A percentile compares a stretch with the other conserved stretches of the same genome.
Conservation (phyloP, 2,888 invertebrate genomes). For the Lycia hirtaria region DNA sequence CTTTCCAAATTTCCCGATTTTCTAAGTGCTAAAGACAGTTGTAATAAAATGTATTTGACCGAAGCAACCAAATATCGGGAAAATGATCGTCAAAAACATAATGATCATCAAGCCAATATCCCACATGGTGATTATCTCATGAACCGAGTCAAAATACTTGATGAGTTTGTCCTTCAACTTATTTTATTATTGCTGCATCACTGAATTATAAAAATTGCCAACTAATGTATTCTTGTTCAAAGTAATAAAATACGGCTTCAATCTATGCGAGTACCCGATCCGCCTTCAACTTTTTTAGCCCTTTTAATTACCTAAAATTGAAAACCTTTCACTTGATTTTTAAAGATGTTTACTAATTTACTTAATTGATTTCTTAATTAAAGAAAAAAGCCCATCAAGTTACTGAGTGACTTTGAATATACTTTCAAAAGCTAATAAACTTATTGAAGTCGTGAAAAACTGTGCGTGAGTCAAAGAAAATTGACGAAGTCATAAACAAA, state of each 20-base stretch:
- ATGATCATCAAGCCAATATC: too few species aligned
- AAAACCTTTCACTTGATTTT: constrained; percentile 5
- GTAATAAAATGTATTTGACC: too few species aligned
- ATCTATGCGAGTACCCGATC: not conserved
- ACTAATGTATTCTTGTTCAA: not conserved
- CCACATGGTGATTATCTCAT: too few species aligned
- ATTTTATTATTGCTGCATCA: too few species aligned
- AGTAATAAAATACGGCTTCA: not conserved
- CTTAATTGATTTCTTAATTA: constrained; percentile 14
- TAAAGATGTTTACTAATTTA: constrained; percentile 16
- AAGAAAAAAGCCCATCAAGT: constrained; percentile 8
- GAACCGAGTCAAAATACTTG: too few species aligned
- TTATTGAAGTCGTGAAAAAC: not conserved
- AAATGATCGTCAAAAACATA: too few species aligned
- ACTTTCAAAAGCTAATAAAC: not conserved
- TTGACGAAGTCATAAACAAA: not conserved
- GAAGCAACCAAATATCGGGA: too few species aligned
- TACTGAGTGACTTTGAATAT: constrained; percentile 6
- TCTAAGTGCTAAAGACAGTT: too few species aligned
- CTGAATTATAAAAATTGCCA: not conserved
- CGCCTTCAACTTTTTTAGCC: not conserved
- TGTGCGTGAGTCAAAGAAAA: not conserved
- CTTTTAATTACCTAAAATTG: constrained; percentile 7
- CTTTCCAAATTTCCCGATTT: too few species aligned
- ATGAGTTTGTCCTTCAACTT: too few species aligned